A percentile compares a stretch with the other conserved stretches of the same genome.
These are phyloP conservation scores for Agelas oroides DNA, from an alignment of 37 sponge, comb jelly and placozoan species.

Conservation along the genomic window DNA sequence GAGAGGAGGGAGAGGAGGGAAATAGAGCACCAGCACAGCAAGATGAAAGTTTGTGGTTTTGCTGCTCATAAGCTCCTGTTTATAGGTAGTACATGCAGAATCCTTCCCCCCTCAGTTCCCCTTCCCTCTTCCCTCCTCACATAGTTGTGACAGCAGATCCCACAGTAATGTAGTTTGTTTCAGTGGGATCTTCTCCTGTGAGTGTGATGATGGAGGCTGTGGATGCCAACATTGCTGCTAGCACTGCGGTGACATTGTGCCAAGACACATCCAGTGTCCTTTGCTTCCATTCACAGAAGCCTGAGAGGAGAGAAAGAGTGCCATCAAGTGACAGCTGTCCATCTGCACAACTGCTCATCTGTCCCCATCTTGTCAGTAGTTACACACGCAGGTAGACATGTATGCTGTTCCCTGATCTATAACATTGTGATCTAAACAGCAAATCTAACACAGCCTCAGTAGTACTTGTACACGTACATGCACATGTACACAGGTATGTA, in stretches of 20 bases:
- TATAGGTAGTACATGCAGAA: too few species aligned
- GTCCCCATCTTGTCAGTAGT: background rate
- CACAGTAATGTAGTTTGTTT: conserved; percentile 93
- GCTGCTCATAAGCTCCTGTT: background rate
- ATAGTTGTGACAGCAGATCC: conserved; percentile 94
- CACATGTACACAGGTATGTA: too few species aligned
- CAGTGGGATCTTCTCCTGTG: conserved; percentile 86
- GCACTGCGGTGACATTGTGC: conserved; percentile 91
- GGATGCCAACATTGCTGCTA: conserved; percentile 93
- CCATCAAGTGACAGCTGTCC: too few species aligned
- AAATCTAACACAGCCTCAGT: too few species aligned
- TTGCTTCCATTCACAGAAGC: conserved; percentile 89
- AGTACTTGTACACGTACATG: too few species aligned
- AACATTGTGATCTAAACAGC: background rate
- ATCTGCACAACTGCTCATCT: too few species aligned
- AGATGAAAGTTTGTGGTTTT: background rate
- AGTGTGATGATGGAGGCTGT: conserved; percentile 86
- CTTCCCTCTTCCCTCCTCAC: conserved; percentile 10
- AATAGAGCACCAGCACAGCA: background rate
- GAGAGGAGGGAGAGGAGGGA: background rate
- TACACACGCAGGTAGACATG: background rate
- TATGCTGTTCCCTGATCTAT: background rate
- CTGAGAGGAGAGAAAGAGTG: conserved; percentile 14
- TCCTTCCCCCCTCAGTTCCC: background rate
- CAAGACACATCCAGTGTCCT: conserved; percentile 86